These are phyloP conservation scores for Sparidentex hasta DNA, from an alignment of 2,797 vertebrate genomes.

Conservation along the genomic window DNA sequence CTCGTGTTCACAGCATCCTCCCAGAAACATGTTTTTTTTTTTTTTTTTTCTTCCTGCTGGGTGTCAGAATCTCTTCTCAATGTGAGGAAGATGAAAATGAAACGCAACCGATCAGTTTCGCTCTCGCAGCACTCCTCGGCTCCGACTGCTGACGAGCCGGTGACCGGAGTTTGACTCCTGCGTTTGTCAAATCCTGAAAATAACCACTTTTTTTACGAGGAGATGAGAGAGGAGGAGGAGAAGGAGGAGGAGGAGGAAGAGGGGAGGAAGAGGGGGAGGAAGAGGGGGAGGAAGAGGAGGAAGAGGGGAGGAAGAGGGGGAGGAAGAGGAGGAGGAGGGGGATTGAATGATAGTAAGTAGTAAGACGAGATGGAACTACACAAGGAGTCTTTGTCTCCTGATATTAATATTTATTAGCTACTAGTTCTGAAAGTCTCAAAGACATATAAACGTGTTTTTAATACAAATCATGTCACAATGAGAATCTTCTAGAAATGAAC, in stretches of 20 bases:
- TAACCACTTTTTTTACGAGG: slow-evolving; percentile 69
- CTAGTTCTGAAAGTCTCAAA: not conserved
- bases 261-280: not conserved
- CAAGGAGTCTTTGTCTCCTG: slow-evolving; percentile 3
- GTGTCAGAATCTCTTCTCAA: slow-evolving; percentile 62
- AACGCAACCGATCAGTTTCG: slow-evolving; percentile 74
- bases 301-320: not conserved
- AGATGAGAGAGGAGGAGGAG: slow-evolving; percentile 20
- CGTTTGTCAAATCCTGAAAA: slow-evolving; percentile 75
- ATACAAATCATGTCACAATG: not conserved
- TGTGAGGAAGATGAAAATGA: slow-evolving; percentile 72
- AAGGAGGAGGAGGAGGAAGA: not conserved
- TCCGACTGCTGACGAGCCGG: slow-evolving; percentile 66
- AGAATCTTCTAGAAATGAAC: not conserved
- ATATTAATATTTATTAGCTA: slow-evolving; percentile 1
- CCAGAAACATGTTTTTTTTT: slow-evolving; percentile 45
- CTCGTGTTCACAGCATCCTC: slow-evolving; percentile 61
- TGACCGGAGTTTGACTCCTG: slow-evolving; percentile 85
- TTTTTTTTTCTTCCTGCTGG: slow-evolving; percentile 25
- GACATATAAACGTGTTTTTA: not conserved
- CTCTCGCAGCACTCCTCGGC: slow-evolving; percentile 58
- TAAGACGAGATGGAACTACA: not conserved
- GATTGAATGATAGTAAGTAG: not conserved
- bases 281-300: not conserved
- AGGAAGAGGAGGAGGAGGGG: not conserved